Evolutionary conservation across 2,113 vertebrate species (phyloP), one percentile per base, ranked within the genome.

Genomic region (Tragulus kanchil): DNA sequence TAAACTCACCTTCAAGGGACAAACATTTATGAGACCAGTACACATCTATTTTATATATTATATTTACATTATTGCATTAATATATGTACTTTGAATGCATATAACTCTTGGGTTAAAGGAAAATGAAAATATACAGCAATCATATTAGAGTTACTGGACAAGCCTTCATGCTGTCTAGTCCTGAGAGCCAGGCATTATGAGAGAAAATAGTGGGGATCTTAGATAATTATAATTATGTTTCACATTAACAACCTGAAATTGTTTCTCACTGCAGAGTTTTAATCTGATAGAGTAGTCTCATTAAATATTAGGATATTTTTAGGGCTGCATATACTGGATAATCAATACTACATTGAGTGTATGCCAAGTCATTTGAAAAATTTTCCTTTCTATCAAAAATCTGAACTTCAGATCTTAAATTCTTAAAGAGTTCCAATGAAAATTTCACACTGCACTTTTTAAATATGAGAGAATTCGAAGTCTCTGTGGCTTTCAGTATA

Each of bases 241-340:
- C 67, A 50, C 13, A 36, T 84, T 85, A 87, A 54, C 78, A 81
- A 56, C 42, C 26, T 82, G 23, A 42, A 96, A 73, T 94, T 87
- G 77, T 71, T 85, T 94, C 31, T 21, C 56, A 58, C 42, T 92
- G 85, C 54, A 92, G 71, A 90, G 84, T 94, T 93, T 94, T 94
- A 79, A 73, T 88, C 54, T 88, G n/a, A 58, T 21, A 92, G 36
- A 92, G 36, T 81, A 56, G n/a, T 79, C 31, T 93, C 17, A 73
- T 73, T 96, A 96, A 96, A 58, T 90, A 84, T 36, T 85, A 56
- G 31, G 26, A 65, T 69, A 81, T 50, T 85, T 83, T 93, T 93
- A 64, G 23, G 59, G 42, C 13, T 58, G 26, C 90, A 23, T 28
- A 65, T 11, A 81, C 31, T 78, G 48, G 56, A 87, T 81, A 79